phyloP scores from a whole-genome alignment of 2,888 invertebrate genomes.

The Sepiola atlantica region DNA sequence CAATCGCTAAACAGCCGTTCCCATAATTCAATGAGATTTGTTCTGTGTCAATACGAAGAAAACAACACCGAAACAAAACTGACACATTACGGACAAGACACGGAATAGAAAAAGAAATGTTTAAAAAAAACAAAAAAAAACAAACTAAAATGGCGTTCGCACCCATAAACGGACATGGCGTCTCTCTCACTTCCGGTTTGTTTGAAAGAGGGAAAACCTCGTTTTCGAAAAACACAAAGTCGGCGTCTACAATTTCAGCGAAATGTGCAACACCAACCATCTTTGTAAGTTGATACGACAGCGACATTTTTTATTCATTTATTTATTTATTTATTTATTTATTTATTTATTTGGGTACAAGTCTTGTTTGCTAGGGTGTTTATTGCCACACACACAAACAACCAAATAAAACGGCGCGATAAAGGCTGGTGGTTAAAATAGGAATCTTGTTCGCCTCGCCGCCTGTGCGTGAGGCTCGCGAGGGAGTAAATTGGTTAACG shows the following conservation, averaged over 20 bases:
- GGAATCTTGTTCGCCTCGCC: not conserved
- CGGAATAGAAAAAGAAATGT: not conserved
- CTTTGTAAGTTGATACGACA: not conserved
- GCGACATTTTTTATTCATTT: not conserved
- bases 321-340: not conserved
- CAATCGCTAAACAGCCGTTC: not conserved
- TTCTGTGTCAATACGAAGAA: not conserved
- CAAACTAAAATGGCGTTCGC: not conserved
- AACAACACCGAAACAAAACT: not conserved
- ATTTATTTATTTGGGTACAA: not conserved
- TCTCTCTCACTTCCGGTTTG: not conserved
- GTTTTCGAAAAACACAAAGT: not conserved
- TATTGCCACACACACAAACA: not conserved
- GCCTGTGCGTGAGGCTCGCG: not conserved
- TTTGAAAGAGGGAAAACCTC: not conserved
- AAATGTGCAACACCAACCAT: not conserved
- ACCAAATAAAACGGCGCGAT: too few relatives aligned
- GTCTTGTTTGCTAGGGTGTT: not conserved
- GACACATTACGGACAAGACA: not conserved
- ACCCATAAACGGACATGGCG: not conserved
- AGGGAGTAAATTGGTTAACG: not conserved
- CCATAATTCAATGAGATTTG: not conserved
- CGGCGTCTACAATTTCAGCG: not conserved
- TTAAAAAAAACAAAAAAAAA: not conserved
- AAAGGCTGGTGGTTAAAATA: not conserved